phyloP scores from a whole-genome alignment of 2,113 vertebrate genomes.

The Corynorhinus townsendii region DNA sequence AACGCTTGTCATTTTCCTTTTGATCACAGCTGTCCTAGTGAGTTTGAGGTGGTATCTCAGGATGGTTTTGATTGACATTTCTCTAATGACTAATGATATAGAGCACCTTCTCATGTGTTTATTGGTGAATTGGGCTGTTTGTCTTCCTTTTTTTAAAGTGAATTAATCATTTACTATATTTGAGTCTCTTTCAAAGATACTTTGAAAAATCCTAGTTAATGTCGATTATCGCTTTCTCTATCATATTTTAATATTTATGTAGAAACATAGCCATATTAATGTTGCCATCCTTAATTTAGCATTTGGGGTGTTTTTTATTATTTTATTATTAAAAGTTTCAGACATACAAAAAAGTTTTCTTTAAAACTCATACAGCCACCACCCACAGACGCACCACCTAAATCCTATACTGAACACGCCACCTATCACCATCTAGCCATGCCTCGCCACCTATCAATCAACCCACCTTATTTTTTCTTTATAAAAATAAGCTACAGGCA shows the following conservation, averaged over 20 bases:
- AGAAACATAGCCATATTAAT: not conserved
- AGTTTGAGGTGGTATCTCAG: not conserved
- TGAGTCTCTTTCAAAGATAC: not conserved
- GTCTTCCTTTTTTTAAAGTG: not conserved
- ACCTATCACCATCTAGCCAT: not conserved
- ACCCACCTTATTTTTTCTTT: not conserved
- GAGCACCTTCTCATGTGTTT: not conserved
- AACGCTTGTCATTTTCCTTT: not conserved
- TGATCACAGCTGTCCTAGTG: not conserved
- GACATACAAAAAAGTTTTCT: not conserved
- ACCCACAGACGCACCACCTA: not conserved
- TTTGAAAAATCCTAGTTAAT: not conserved
- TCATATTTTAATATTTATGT: not conserved
- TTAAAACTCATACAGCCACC: not conserved
- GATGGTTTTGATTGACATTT: not conserved
- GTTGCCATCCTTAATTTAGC: not conserved
- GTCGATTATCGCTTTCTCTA: not conserved
- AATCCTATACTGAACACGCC: not conserved
- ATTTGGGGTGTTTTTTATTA: not conserved
- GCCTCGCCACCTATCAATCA: not conserved
- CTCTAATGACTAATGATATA: not conserved
- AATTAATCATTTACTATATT: not conserved
- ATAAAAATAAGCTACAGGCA: not conserved
- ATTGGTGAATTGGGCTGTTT: not conserved
- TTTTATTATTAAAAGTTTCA: not conserved